Base-by-base conservation (phyloP, 2,888 invertebrate species). In the Allolobophora icterica region DNA sequence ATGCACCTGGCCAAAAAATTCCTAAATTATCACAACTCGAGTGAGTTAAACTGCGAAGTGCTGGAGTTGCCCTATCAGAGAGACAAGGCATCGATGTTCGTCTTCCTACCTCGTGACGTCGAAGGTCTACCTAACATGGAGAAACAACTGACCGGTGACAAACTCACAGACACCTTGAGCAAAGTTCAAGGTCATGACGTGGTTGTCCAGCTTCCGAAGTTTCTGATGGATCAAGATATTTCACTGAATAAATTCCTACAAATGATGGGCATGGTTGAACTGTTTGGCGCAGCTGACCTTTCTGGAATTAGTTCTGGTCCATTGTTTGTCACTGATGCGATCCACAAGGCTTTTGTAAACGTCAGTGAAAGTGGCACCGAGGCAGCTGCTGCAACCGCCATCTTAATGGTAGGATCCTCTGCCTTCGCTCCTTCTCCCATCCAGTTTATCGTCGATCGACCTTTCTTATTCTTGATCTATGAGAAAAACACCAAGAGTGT, bases 51-150 rank as follows among this genome's bases (percentile, higher is more conserved):
- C n/a, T 90, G 90, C 42, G 40, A 91, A 33, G 71, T 97, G 17
- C 94, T 98, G 90, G 97, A 97, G 94, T 93, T 98, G 94, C 96
- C 97, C 0, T 98, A 98, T 94, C 95, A 71, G 11, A 92, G 91
- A 30, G 58, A 84, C 34, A 83, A 90, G 21, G 42, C 92, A 15
- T 92, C 92, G 87, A 92, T 93, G 93, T 58, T 93, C 30, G 19
- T 93, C n/a, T 24, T 93, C 21, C 91, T 93, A 42, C 93, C 93
- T 91, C 13, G 30, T 34, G 19, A 38, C 90, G 5, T 30, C 71
- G 19, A 91, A 91, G 45, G 21, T 38, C 0, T 91, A 91, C 90
- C 45, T n/a, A 33, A 15, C 38, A 4, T 34, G 33, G 21, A 84
- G 92, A 30, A 52, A 8, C 21, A 52, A 52, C 24, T 52, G 52